Evolutionary conservation across 2,888 invertebrate species (phyloP).

Genomic region (Brenthis ino): DNA sequence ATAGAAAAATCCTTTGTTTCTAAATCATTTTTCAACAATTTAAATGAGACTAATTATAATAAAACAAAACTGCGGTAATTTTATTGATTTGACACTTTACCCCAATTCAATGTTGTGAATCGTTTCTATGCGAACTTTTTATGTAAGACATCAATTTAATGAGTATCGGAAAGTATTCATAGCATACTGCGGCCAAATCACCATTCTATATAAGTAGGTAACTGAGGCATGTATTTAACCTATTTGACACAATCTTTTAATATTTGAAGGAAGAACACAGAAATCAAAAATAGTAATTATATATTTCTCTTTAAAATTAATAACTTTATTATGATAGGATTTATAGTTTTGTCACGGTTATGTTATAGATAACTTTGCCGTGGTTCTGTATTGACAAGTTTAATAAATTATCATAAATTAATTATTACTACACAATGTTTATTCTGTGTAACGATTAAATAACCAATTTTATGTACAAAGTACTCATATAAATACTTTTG

Average conservation of each 20-base stretch:
- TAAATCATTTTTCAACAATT: not conserved
- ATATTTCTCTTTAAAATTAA: too few relatives aligned
- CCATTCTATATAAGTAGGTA: slow-evolving; percentile 12
- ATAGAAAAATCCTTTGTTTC: slow-evolving; percentile 7
- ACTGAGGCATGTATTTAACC: not conserved
- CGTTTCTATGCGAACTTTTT: slow-evolving; percentile 62
- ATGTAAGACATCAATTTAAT: slow-evolving; percentile 42
- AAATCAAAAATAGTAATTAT: too few relatives aligned
- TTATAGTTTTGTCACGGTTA: too few relatives aligned
- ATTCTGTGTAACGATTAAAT: too few relatives aligned
- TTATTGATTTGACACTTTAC: slow-evolving; percentile 79
- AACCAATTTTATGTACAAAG: not conserved
- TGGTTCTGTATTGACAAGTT: too few relatives aligned
- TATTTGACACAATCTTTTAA: not conserved
- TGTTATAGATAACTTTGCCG: too few relatives aligned
- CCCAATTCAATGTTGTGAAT: slow-evolving; percentile 59
- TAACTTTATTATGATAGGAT: too few relatives aligned
- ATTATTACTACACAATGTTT: too few relatives aligned
- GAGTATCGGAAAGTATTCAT: slow-evolving; percentile 21
- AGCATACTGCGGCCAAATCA: slow-evolving; percentile 23
- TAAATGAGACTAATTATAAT: slow-evolving; percentile 43
- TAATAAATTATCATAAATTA: too few relatives aligned
- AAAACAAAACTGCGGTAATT: slow-evolving; percentile 82
- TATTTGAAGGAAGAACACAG: too few relatives aligned
- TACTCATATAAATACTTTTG: not conserved